These are phyloP conservation scores for Hozukius guyotensis DNA, from an alignment of 2,797 vertebrate species.

Conservation along the genomic window DNA sequence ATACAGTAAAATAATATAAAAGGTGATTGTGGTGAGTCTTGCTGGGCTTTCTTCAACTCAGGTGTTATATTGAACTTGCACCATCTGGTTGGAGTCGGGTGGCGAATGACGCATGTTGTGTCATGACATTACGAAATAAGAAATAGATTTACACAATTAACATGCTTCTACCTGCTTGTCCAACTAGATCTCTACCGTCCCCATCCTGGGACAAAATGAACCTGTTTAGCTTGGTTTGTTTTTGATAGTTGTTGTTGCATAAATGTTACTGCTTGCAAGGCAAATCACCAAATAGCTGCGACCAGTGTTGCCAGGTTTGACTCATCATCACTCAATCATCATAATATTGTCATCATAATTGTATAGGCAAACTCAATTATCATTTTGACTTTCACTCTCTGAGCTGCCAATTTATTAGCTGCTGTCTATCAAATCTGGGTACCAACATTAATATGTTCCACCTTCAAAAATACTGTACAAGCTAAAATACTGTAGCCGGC, in stretches of 20 bases:
- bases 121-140: neutral
- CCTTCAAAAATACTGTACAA: neutral
- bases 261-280: neutral
- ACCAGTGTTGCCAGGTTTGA: neutral
- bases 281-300: neutral
- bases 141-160: neutral
- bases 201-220: neutral
- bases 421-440: neutral
- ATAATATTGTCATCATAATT: neutral
- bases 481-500: neutral
- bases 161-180: neutral
- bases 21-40: neutral
- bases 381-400: neutral
- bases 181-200: neutral
- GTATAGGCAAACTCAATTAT: neutral
- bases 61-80: neutral
- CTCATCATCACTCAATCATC: neutral
- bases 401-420: neutral
- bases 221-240: neutral
- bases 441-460: neutral
- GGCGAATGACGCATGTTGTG: neutral
- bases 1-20: neutral
- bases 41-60: too few species aligned
- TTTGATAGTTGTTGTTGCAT: neutral
- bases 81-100: neutral